Base-by-base conservation (phyloP, 2,888 invertebrate genomes). In the Dryadula phaetusa region DNA sequence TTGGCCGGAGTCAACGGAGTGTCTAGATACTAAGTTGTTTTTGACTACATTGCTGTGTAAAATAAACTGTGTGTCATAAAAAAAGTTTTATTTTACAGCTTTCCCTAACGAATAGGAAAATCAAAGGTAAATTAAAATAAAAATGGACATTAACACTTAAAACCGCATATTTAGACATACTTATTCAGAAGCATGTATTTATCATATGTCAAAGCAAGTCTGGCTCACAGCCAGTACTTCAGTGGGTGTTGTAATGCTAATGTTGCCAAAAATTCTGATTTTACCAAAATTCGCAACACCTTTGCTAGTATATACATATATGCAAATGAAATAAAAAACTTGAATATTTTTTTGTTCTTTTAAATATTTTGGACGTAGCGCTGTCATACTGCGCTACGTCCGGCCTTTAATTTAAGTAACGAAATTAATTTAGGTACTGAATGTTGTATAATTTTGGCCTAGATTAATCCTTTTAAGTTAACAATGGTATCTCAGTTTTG, bases 141-240 rank as follows among this genome's bases (percentile, higher is more conserved):
- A 18, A 28, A 14, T 49, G n/a, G 20, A 20, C 32, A 32, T 42
- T 40, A 44, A 10, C 20, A 37, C n/a, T 47, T 64, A 37, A 40
- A n/a, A 64, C 28, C 40, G 16, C 28, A 64, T 58, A 42, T 64
- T 64, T 47, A 42, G 16, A 7, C 40, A 40, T 58, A 54, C 12
- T 58, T 58, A 58, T 58, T 46, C 47, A 32, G 46, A 44, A 28
- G 46, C 49, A 49, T 64, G 58, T 64, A 49, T 58, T 58, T 64
- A 64, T 58, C 58, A 49, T 37, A 28, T 58, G 47, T 58, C 47
- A 58, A 54, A 58, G 56, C 22, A 46, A 7, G 2, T 16, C 47
- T 64, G 64, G 56, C 37, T 5, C 18, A 58, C 5, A 40, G 64
- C 64, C 64, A 64, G 28, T 12, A 40, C 40, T 64, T 49, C 20